Evolutionary conservation across 2,888 invertebrate genomes (phyloP), one percentile per base, ranked within the genome.

Genomic region (Achlya flavicornis): DNA sequence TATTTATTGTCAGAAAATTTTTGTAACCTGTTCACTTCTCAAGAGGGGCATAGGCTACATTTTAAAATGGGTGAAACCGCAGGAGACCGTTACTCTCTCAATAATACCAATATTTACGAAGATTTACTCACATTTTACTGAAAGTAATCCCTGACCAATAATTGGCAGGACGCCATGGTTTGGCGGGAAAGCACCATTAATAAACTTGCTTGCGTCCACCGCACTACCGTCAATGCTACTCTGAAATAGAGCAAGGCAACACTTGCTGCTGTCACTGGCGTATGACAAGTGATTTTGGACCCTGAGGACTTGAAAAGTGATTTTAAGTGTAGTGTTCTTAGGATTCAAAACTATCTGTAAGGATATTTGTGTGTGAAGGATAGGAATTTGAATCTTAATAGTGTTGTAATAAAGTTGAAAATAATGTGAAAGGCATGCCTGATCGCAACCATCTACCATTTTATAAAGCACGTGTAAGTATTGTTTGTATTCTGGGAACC

Each of bases 361-460:
- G 7, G 46, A n/a, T 43, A 43, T 0, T 33, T 58, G 35, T 58
- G 35, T 33, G n/a, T 33, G 48, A 10, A 16, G 14, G 19, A 19
- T 53, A 19, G 46, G n/a, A 10, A 19, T n/a, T 53, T 53, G 53
- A 53, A 10, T 53, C 19, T 53, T 53, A 53, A 53, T 19, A 19
- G 53, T 53, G 53, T 53, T 75, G 70, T 75, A 69, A 71, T 64
- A 64, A 58, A 53, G n/a, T n/a, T 72, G 67, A 67, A 64, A 69
- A 79, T 68, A 73, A 83, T 81, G 80, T 83, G 81, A 81, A 75
- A 93, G 92, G 92, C 92, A 93, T 93, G 92, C 92, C 92, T 74
- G 91, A 92, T 86, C 85, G 89, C 16, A 88, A 91, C 64, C 77
- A 89, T 73, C 78, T 91, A 41, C 79, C 81, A 65, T 80, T 82